A percentile compares a stretch with the other conserved stretches of the same genome.
Evolutionary conservation across 2,113 vertebrate genomes (phyloP).

Genomic region (Rhineura floridana): DNA sequence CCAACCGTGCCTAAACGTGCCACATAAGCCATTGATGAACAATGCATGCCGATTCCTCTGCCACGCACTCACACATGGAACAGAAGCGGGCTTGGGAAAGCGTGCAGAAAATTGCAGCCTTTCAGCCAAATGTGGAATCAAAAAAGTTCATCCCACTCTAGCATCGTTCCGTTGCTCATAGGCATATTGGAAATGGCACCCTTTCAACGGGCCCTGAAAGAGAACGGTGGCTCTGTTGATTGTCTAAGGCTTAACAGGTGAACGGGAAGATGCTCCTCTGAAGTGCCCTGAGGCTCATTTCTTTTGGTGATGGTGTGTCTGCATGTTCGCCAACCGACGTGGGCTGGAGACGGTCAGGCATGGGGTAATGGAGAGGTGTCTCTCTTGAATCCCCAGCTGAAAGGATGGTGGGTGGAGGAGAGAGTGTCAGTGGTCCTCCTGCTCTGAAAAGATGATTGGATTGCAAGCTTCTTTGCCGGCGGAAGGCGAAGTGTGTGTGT

Average conservation of each 20-base stretch:
- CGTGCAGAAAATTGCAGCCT: neutral
- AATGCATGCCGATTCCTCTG: constrained; percentile 8
- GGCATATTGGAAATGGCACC: neutral
- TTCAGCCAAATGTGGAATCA: neutral
- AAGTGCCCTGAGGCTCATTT: fast-evolving
- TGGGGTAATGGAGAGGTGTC: neutral
- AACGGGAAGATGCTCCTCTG: neutral
- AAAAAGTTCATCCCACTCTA: neutral
- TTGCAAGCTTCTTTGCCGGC: neutral
- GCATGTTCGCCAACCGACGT: neutral
- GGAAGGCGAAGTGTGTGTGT: neutral
- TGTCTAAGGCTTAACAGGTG: neutral
- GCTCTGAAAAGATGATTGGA: neutral
- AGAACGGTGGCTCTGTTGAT: neutral
- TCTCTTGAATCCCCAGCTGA: constrained; percentile 8
- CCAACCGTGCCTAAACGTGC: neutral
- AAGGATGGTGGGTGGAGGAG: neutral
- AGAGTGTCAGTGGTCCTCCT: neutral
- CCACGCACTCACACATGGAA: neutral
- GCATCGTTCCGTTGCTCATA: neutral
- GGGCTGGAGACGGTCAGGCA: neutral
- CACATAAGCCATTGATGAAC: constrained; percentile 27
- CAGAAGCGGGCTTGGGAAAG: neutral
- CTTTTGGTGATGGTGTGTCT: neutral
- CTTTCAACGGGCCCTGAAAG: neutral